These are phyloP conservation scores for Ophiodon elongatus DNA, from an alignment of 2,113 vertebrate species.

Conservation along the genomic window DNA sequence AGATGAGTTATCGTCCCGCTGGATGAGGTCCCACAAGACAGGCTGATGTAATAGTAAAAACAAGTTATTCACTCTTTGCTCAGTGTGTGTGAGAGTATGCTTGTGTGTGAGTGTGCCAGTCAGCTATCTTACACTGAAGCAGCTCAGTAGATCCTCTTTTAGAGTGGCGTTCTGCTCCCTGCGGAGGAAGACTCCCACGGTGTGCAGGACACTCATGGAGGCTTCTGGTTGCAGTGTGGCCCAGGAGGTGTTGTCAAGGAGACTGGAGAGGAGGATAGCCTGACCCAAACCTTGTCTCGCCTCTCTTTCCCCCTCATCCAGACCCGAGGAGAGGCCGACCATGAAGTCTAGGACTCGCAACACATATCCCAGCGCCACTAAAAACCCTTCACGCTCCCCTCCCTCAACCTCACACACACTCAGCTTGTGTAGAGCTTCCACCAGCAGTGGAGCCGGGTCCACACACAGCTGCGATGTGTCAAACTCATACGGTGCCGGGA, in stretches of 20 bases:
- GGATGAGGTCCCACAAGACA: constrained; percentile 89
- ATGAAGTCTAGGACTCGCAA: constrained; percentile 87
- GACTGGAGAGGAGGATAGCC: constrained; percentile 91
- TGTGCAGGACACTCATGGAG: constrained; percentile 85
- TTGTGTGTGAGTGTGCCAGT: constrained; percentile 9
- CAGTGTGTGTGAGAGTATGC: constrained; percentile 6
- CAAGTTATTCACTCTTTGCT: constrained; percentile 38
- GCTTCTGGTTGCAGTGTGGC: constrained; percentile 83
- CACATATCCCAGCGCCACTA: constrained; percentile 84
- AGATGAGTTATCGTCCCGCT: constrained; percentile 85
- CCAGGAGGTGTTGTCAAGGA: constrained; percentile 91
- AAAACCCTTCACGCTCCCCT: constrained; percentile 83
- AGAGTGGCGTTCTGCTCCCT: constrained; percentile 78
- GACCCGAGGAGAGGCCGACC: constrained; percentile 83
- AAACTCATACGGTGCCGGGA: constrained; percentile 84
- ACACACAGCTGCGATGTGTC: constrained; percentile 87
- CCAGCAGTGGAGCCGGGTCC: constrained; percentile 83
- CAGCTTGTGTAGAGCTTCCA: constrained; percentile 84
- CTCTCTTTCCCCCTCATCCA: constrained; percentile 86
- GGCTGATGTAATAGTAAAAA: constrained; percentile 78
- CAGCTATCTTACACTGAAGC: constrained; percentile 88
- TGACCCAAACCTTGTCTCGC: constrained; percentile 87
- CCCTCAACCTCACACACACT: constrained; percentile 83
- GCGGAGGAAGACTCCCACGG: constrained; percentile 86
- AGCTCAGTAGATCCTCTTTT: constrained; percentile 90